A percentile compares a stretch with the other conserved stretches of the same genome.
phyloP scores from a whole-genome alignment of 92 coral and sea anemone genomes.

The Porites rus region DNA sequence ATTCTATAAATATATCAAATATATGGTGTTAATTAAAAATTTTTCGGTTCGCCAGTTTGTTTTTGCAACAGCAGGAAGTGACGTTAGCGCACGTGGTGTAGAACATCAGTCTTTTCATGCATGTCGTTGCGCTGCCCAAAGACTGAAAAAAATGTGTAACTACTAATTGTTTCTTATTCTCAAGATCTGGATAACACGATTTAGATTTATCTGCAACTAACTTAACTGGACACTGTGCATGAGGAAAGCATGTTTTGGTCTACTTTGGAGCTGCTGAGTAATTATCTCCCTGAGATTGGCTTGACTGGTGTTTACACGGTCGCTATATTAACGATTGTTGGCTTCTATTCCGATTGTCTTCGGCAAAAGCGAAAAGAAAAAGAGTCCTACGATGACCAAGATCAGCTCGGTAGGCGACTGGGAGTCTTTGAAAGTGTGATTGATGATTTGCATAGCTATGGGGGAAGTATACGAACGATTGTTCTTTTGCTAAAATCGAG shows the following conservation, averaged over 20 bases:
- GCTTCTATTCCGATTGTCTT: conserved; percentile 41
- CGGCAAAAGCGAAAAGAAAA: conserved; percentile 22
- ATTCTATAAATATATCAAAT: too few species aligned
- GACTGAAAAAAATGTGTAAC: too few species aligned
- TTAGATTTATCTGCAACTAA: background rate
- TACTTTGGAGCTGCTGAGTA: conserved; percentile 62
- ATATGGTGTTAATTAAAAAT: too few species aligned
- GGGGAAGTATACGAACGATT: conserved; percentile 57
- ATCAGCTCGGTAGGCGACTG: conserved; percentile 43
- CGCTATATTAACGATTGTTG: conserved; percentile 58
- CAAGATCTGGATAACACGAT: background rate
- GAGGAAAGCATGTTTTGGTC: conserved; percentile 43
- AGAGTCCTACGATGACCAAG: conserved; percentile 17
- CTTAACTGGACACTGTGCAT: background rate
- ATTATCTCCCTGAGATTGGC: conserved; percentile 65
- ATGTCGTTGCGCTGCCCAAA: too few species aligned
- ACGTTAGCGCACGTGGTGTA: conserved; percentile 9
- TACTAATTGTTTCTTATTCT: too few species aligned
- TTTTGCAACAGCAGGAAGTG: conserved; percentile 10
- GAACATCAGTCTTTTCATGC: too few species aligned
- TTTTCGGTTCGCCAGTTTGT: background rate
- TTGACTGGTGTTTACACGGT: conserved; percentile 71
- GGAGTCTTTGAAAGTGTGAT: conserved; percentile 56
- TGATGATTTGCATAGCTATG: conserved; percentile 64
- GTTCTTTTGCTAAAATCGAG: conserved; percentile 60